Base-by-base conservation (phyloP, 2,113 vertebrate species). In the Macrotis lagotis region DNA sequence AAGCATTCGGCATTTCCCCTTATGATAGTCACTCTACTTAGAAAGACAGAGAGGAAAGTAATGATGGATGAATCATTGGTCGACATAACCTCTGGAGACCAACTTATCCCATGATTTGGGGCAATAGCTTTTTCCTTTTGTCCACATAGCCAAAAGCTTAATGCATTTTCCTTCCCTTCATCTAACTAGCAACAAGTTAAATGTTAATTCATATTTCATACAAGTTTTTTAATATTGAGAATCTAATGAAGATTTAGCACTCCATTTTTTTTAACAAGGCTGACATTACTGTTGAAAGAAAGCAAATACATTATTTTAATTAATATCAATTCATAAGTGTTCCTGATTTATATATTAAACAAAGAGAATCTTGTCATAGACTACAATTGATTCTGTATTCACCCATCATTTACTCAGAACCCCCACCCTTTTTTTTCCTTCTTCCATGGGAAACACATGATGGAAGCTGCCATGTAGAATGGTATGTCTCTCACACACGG, bases 261-360 rank as follows among this genome's bases (percentile, higher is more conserved):
- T 98, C 95, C 48, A n/a, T 55, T 97, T 98, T 98, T 97, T 98
- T 98, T 44, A 83, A 98, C 98, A 97, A 98, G 97, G 96, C 98
- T 99, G 98, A 98, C 98, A 98, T 97, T 98, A 96, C 98, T 98
- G 98, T 98, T 50, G 88, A 98, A 98, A 98, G 98, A 98, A 99
- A 99, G 98, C 98, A 99, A 99, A 98, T 98, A 98, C 92, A 98
- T 99, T 98, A 98, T 98, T 99, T 98, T 99, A 99, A 99, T 99
- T 98, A 98, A 98, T 98, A 99, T 97, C 98, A 98, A 97, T 98
- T 98, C 97, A 95, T 97, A 98, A 98, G 97, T 96, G 97, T 96
- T 98, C 89, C 96, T 97, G 98, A 98, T 98, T 98, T 98, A 98
- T 98, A 97, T 97, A 97, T 98, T 98, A 98, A 98, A 98, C 97